These are phyloP conservation scores for Blera fallax DNA, from an alignment of 2,888 invertebrate species.

Conservation along the genomic window DNA sequence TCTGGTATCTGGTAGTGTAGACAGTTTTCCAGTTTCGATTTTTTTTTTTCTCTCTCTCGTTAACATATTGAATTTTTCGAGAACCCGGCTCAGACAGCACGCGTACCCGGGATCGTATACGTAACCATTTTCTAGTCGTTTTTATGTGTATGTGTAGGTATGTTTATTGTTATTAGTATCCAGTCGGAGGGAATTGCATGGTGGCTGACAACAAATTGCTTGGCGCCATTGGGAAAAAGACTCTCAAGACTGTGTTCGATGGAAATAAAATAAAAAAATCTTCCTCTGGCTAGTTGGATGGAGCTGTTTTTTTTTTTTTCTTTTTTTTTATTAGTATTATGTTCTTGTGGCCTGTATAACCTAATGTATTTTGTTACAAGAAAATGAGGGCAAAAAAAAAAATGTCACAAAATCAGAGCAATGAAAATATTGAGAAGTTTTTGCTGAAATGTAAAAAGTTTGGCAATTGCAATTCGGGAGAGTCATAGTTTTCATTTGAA, in stretches of 20 bases:
- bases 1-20: constrained; percentile 44
- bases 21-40: constrained; percentile 48
- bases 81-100: constrained; percentile 20
- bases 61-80: constrained; percentile 37
- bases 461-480: not conserved
- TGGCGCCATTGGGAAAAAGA: constrained; percentile 52
- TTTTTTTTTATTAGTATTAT: not conserved
- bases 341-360: not conserved
- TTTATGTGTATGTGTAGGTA: not conserved
- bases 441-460: not conserved
- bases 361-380: not conserved
- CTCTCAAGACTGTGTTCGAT: constrained; percentile 8
- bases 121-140: constrained; percentile 33
- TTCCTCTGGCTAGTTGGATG: constrained; percentile 34
- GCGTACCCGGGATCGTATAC: constrained; percentile 49
- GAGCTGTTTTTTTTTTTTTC: not conserved
- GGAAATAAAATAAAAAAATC: constrained; percentile 11
- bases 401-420: not conserved
- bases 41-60: not conserved
- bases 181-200: constrained; percentile 1
- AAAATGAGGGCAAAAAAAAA: not conserved
- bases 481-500: not conserved
- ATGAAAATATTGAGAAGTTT: not conserved
- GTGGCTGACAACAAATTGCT: not conserved
- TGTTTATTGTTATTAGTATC: constrained; percentile 22